Evolutionary conservation across 2,888 invertebrate species (phyloP).

Genomic region (Catocala fraxini): DNA sequence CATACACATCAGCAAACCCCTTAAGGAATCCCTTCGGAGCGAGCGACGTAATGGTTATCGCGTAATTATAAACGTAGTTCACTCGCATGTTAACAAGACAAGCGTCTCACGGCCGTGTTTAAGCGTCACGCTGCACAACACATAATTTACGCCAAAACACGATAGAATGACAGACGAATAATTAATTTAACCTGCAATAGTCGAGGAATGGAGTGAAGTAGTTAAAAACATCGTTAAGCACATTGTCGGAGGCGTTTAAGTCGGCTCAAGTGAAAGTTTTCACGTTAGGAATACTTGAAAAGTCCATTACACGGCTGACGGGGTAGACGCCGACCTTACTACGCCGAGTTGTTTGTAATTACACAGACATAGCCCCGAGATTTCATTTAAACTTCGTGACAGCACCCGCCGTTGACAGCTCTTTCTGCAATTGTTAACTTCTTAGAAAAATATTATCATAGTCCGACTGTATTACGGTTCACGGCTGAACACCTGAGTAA

Average conservation of each 20-base stretch:
- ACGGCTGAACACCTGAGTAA: constrained; percentile 23
- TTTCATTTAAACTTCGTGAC: constrained; percentile 84
- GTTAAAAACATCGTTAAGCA: constrained; percentile 85
- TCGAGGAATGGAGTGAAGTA: constrained; percentile 74
- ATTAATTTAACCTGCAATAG: constrained; percentile 79
- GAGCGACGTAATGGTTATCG: constrained; percentile 20
- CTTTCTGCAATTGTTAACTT: constrained; percentile 71
- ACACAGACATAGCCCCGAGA: constrained; percentile 79
- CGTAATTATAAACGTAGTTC: constrained; percentile 19
- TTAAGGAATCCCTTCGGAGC: constrained; percentile 18
- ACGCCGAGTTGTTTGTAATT: constrained; percentile 81
- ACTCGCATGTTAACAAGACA: constrained; percentile 14
- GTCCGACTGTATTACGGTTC: constrained; percentile 24
- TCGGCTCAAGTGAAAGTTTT: constrained; percentile 80
- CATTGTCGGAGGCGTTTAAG: constrained; percentile 82
- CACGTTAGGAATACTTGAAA: constrained; percentile 86
- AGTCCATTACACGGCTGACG: constrained; percentile 85
- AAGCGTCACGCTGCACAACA: constrained; percentile 14
- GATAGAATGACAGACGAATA: constrained; percentile 62
- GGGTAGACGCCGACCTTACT: constrained; percentile 74
- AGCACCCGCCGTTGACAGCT: constrained; percentile 70
- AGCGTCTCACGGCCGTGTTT: constrained; percentile 11
- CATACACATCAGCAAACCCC: constrained; percentile 10
- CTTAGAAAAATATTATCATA: constrained; percentile 64
- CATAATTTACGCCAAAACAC: constrained; percentile 36